Percentiles rank a stretch among this genome's conserved stretches.
These are phyloP conservation scores for Danio albolineatus DNA, from an alignment of 2,797 vertebrate species.

Conservation along the genomic window DNA sequence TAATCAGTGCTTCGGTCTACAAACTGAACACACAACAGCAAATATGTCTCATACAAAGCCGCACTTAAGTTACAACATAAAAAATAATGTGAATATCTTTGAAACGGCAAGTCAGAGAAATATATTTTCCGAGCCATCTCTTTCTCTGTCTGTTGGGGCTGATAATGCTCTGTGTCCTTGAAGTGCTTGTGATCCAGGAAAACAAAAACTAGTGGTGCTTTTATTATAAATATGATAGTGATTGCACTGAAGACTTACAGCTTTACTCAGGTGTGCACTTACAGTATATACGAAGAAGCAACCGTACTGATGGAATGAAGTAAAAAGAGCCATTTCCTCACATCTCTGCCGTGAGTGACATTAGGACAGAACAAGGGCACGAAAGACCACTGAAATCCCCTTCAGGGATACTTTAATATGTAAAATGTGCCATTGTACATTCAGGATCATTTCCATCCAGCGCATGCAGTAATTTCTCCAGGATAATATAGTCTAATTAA, in stretches of 20 bases:
- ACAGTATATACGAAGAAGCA: background rate
- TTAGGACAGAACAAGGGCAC: background rate
- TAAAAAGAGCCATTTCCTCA: constrained; percentile 4
- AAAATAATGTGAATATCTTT: too few relatives aligned
- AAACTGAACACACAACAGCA: background rate
- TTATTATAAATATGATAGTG: constrained; percentile 17
- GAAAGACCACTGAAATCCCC: constrained; percentile 22
- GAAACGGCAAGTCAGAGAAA: background rate
- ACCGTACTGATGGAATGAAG: background rate
- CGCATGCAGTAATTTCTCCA: constrained; percentile 13
- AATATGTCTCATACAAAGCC: too few relatives aligned
- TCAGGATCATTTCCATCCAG: constrained; percentile 44
- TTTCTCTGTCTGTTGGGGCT: background rate
- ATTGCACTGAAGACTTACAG: constrained; percentile 19
- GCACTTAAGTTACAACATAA: too few relatives aligned
- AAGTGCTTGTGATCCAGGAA: background rate
- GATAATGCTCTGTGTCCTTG: constrained; percentile 12
- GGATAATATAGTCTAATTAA: constrained; percentile 36
- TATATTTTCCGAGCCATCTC: constrained; percentile 8
- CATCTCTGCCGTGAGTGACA: constrained; percentile 6
- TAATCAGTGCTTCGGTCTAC: background rate
- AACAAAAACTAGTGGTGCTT: background rate
- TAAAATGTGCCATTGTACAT: constrained; percentile 27
- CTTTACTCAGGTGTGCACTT: constrained; percentile 1
- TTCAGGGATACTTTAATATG: constrained; percentile 12